A percentile compares a stretch with the other conserved stretches of the same genome.
These are phyloP conservation scores for Pipistrellus pipistrellus DNA, from an alignment of 2,797 vertebrate genomes.

Conservation along the genomic window DNA sequence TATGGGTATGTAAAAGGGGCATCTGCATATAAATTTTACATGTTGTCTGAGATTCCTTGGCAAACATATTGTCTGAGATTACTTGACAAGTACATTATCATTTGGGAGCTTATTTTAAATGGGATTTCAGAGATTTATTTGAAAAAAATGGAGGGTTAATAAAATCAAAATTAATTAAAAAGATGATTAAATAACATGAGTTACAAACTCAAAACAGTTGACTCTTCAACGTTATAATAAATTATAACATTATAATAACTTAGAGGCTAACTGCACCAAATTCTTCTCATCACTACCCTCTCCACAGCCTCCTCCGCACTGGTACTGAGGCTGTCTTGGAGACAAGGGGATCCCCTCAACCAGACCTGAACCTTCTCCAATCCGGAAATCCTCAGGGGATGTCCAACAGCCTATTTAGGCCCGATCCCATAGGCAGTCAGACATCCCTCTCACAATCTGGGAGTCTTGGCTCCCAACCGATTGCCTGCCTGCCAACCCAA, in stretches of 20 bases:
- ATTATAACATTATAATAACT: background rate
- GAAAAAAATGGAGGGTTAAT: slow-evolving; percentile 68
- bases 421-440: too few species aligned
- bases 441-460: too few species aligned
- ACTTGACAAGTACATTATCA: slow-evolving; percentile 50
- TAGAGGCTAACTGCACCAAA: too few species aligned
- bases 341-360: too few species aligned
- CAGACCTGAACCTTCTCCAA: too few species aligned
- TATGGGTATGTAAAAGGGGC: background rate
- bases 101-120: slow-evolving; percentile 65
- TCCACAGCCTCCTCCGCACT: too few species aligned
- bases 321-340: too few species aligned
- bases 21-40: slow-evolving; percentile 70
- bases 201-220: slow-evolving; percentile 43
- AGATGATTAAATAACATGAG: slow-evolving; percentile 64
- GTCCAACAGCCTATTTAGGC: too few species aligned
- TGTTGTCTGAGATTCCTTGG: slow-evolving; percentile 66
- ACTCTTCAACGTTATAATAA: slow-evolving; percentile 50
- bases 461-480: too few species aligned
- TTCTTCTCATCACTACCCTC: too few species aligned
- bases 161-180: slow-evolving; percentile 78
- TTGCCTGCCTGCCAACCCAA: too few species aligned
- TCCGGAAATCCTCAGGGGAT: too few species aligned
- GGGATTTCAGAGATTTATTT: slow-evolving; percentile 54
- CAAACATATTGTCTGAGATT: slow-evolving; percentile 66